Percentiles rank a stretch among this genome's conserved stretches.
Conservation (phyloP, 1,140 invertebrate species). For the Spodoptera frugiperda region DNA sequence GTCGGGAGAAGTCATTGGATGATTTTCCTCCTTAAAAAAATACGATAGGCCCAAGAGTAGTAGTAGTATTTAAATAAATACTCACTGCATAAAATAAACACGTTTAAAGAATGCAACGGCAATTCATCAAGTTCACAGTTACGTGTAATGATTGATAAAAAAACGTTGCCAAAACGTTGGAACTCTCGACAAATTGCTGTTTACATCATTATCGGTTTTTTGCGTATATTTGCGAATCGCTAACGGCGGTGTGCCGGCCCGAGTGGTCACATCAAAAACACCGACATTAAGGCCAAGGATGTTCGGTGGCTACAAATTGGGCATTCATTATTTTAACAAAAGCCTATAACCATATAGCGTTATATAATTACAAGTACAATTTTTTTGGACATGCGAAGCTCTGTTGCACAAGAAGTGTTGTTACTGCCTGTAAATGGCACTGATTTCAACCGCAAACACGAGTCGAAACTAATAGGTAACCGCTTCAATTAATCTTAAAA, state of each 20-base stretch:
- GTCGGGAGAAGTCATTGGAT: no score
- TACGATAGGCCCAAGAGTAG: no score
- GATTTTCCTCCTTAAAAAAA: no score
- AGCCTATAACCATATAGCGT: slow-evolving; percentile 68
- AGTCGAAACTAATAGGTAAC: not conserved
- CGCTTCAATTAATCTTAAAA: not conserved
- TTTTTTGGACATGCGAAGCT: slow-evolving; percentile 56
- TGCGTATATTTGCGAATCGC: slow-evolving; percentile 67
- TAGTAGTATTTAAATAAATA: slow-evolving; percentile 15
- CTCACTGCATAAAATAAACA: slow-evolving; percentile 8
- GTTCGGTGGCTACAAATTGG: slow-evolving; percentile 70
- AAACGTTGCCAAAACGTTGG: slow-evolving; percentile 34
- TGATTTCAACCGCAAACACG: slow-evolving; percentile 34
- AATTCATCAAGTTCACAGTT: slow-evolving; percentile 50
- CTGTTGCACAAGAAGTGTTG: slow-evolving; percentile 52
- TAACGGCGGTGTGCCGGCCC: slow-evolving; percentile 63
- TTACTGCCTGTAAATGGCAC: slow-evolving; percentile 40
- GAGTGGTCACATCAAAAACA: slow-evolving; percentile 68
- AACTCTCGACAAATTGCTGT: slow-evolving; percentile 54
- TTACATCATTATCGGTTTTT: slow-evolving; percentile 68
- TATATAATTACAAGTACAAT: slow-evolving; percentile 69
- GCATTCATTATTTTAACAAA: slow-evolving; percentile 77
- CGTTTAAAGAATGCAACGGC: slow-evolving; percentile 41
- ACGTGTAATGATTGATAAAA: slow-evolving; percentile 47
- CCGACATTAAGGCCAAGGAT: slow-evolving; percentile 79